Conservation (phyloP, 2,113 vertebrate species). For the Empidonax alnorum region DNA sequence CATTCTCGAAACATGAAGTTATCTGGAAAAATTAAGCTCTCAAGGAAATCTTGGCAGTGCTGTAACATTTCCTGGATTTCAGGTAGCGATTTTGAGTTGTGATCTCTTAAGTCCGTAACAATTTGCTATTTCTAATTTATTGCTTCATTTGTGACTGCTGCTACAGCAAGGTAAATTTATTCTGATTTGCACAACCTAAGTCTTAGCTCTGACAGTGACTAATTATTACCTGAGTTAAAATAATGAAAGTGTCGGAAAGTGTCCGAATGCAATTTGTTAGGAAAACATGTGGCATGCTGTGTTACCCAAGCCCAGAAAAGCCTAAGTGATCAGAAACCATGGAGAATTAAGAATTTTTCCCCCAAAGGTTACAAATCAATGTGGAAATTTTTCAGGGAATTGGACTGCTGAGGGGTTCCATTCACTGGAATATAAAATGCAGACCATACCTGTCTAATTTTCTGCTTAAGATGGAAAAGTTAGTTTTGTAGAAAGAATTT, state of each 20-base stretch:
- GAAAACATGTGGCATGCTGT: constrained; percentile 87
- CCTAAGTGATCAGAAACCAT: constrained; percentile 83
- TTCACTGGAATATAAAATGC: constrained; percentile 19
- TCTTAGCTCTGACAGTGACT: constrained; percentile 87
- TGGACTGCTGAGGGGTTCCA: constrained; percentile 40
- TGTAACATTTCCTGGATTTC: constrained; percentile 73
- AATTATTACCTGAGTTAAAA: constrained; percentile 91
- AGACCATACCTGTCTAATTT: not conserved
- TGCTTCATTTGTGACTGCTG: constrained; percentile 89
- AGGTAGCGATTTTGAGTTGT: constrained; percentile 78
- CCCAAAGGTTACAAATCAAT: constrained; percentile 81
- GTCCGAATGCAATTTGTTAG: constrained; percentile 89
- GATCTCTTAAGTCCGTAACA: constrained; percentile 83
- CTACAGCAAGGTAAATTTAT: constrained; percentile 87
- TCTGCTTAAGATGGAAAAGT: not conserved
- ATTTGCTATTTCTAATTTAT: constrained; percentile 89
- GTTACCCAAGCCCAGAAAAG: constrained; percentile 79
- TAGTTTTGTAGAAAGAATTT: not conserved
- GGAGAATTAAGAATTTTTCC: constrained; percentile 78
- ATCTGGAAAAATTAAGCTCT: constrained; percentile 75
- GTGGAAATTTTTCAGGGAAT: constrained; percentile 72
- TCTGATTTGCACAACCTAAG: constrained; percentile 88
- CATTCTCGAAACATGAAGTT: constrained; percentile 33
- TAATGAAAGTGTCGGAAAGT: constrained; percentile 90
- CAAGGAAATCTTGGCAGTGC: constrained; percentile 69